These are phyloP conservation scores for Agrochola lota DNA, from an alignment of 2,888 invertebrate species.

Conservation along the genomic window DNA sequence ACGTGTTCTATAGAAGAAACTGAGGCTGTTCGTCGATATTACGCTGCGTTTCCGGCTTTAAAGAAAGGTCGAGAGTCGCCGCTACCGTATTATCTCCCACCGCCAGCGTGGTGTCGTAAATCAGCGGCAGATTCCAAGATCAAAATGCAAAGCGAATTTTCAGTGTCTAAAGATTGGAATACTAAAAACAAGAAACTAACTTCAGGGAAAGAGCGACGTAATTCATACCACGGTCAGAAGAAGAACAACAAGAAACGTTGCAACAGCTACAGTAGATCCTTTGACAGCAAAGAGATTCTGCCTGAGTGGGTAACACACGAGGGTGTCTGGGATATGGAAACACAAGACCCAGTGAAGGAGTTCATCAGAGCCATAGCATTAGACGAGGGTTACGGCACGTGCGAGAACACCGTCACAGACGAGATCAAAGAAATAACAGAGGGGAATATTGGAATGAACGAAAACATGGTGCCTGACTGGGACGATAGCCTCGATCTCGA, in stretches of 20 bases:
- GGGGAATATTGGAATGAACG: constrained; percentile 75
- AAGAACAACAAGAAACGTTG: constrained; percentile 83
- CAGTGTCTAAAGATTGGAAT: constrained; percentile 83
- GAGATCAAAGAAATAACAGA: constrained; percentile 78
- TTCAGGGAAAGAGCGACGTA: constrained; percentile 85
- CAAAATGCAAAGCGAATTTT: constrained; percentile 86
- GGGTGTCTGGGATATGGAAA: constrained; percentile 89
- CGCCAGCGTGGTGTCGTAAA: constrained; percentile 87
- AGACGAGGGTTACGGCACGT: constrained; percentile 89
- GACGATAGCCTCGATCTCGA: constrained; percentile 81
- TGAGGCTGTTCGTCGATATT: constrained; percentile 94
- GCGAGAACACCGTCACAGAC: constrained; percentile 87
- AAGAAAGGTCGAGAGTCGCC: constrained; percentile 89
- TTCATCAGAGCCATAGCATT: constrained; percentile 86
- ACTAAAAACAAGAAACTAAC: constrained; percentile 81
- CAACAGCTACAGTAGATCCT: constrained; percentile 85
- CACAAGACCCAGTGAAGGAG: constrained; percentile 87
- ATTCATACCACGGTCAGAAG: constrained; percentile 84
- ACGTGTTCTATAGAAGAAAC: constrained; percentile 88
- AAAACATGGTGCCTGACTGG: constrained; percentile 83
- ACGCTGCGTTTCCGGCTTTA: constrained; percentile 94
- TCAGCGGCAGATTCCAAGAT: constrained; percentile 74
- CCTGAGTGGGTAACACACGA: constrained; percentile 90
- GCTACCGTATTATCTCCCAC: constrained; percentile 85
- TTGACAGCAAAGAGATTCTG: constrained; percentile 86